Conservation (phyloP, 2,888 invertebrate species). For the Heliconius ismenius region DNA sequence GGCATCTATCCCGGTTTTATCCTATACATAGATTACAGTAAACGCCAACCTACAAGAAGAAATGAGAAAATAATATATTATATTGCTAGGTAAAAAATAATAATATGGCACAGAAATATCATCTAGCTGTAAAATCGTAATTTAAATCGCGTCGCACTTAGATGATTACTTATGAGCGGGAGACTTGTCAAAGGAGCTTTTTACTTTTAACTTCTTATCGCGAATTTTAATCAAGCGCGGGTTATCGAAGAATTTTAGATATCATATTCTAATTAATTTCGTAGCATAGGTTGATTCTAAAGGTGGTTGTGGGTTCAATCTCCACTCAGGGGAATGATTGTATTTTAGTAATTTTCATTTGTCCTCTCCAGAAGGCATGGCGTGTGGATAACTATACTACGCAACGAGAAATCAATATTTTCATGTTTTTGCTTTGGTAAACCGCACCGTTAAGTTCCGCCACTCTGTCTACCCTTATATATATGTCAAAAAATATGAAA, state of each 20-base stretch:
- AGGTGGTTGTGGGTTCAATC: background rate
- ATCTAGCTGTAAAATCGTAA: constrained; percentile 6
- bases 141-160: constrained; percentile 4
- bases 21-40: no score
- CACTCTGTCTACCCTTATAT: no score
- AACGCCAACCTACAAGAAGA: no score
- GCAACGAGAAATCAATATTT: no score
- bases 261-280: background rate
- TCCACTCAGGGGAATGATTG: background rate
- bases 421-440: no score
- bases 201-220: constrained; percentile 23
- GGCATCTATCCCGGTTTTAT: no score
- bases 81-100: background rate
- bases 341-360: no score
- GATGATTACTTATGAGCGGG: constrained; percentile 26
- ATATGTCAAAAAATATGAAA: no score
- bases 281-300: accelerated
- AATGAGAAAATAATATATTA: background rate
- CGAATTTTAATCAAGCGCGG: background rate
- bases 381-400: no score
- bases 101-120: background rate
- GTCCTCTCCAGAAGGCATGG: accelerated
- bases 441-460: no score
- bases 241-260: constrained; percentile 4
- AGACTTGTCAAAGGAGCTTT: constrained; percentile 23